Base-by-base conservation (phyloP, 2,113 vertebrate genomes). In the Fulmarus glacialis region DNA sequence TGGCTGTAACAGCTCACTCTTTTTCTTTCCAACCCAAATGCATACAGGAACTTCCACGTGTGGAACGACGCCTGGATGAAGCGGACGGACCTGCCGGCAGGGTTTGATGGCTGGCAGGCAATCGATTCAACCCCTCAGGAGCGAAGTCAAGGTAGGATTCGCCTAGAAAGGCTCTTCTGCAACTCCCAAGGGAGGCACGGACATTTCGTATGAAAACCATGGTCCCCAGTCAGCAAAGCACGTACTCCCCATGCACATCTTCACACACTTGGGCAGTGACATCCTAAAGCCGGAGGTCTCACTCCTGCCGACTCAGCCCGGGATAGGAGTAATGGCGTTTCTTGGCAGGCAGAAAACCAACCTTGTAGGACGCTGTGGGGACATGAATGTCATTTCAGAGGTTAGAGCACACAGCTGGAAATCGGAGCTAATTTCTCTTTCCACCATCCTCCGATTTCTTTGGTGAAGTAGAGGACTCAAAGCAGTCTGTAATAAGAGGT, bases 51-150 rank as follows among this genome's bases (percentile, higher is more conserved):
- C 81, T 98, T 98, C 89, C 98, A 98, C 0, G 96, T 98, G 60
- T 98, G 98, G 98, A 98, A 97, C 0, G 98, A 98, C 0, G 98
- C 67, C 48, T 98, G 98, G 98, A 98, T 98, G 98, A 98, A 91
- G 93, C 73, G 97, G 48, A 14, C 1, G 2, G 98, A 98, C 50
- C 60, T 98, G 15, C 98, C 98, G 0, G 3, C 56, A 5, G 98
- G 97, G 4, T 95, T 97, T 60, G 66, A 94, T 2, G 98, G 98
- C 52, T 98, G 98, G 98, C 98, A 98, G 84, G 97, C 97, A 12
- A 78, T 98, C 4, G 98, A 98, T 82, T 32, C 97, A 60, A 98
- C 97, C 6, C 98, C 97, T 20, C 98, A 98, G 96, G 98, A 98
- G 80, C 68, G 32, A 70, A 98, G 98, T 32, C 70, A 97, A 81